A percentile compares a stretch with the other conserved stretches of the same genome.
Evolutionary conservation across 1,140 invertebrate species (phyloP).

Genomic region (Zaprionus ghesquierei): DNA sequence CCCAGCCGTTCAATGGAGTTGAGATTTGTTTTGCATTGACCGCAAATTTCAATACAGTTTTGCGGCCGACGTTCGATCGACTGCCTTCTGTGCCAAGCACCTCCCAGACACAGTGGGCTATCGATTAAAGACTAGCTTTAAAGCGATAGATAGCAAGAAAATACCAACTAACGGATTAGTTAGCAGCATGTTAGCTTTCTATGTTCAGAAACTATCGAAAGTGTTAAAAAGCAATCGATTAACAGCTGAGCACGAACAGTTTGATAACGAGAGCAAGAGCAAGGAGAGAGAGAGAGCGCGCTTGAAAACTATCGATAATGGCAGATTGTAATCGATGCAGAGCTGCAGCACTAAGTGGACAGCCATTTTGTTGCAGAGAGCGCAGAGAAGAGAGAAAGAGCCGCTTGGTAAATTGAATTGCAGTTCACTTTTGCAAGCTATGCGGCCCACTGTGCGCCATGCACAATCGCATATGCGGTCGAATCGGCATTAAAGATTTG

Average conservation of each 20-base stretch:
- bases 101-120: slow-evolving; percentile 36
- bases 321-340: too few species aligned
- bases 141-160: not conserved
- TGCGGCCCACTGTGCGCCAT: slow-evolving; percentile 32
- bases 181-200: too few species aligned
- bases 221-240: too few species aligned
- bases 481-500: slow-evolving; percentile 74
- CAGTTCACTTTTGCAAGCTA: not conserved
- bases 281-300: too few species aligned
- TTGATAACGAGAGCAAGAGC: too few species aligned
- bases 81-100: slow-evolving; percentile 18
- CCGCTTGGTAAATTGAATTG: too few species aligned
- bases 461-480: slow-evolving; percentile 53
- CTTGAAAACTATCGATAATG: too few species aligned
- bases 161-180: not conserved
- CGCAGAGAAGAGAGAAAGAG: not conserved
- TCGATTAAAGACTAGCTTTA: not conserved
- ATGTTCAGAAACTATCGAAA: too few species aligned
- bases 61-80: slow-evolving; percentile 68
- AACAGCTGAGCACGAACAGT: too few species aligned
- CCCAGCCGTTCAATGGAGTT: slow-evolving; percentile 61
- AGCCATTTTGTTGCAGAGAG: too few species aligned
- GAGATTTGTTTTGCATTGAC: slow-evolving; percentile 78
- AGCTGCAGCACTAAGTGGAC: too few species aligned
- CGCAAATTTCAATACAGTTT: slow-evolving; percentile 80